Evolutionary conservation across 2,888 invertebrate species (phyloP), one percentile per base, ranked within the genome.

Genomic region (Galerucella nymphaeae): DNA sequence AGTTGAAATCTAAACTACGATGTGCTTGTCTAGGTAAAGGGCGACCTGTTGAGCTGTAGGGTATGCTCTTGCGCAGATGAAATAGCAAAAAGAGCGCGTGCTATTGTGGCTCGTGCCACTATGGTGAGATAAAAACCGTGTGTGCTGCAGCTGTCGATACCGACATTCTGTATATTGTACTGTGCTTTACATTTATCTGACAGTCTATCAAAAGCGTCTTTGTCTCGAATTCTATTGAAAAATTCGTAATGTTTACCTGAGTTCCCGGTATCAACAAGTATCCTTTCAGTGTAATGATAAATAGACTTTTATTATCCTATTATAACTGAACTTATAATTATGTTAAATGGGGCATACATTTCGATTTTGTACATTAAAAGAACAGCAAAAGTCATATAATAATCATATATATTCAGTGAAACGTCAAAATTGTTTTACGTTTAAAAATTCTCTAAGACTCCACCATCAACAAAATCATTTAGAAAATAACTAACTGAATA

Each of bases 91-190:
- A 71, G 73, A 78, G 78, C 79, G 78, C 80, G 80, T 78, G 80
- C 73, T 72, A 71, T 76, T 75, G 71, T 74, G 78, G 79, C 80
- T 77, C 79, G 80, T 78, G 80, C 79, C 80, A 78, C 73, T 70
- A 64, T 63, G 53, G 45, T 64, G 70, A 74, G 67, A 74, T 74
- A 75, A 70, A 72, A 71, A 71, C 74, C 69, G 72, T 74, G 67
- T 74, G 75, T 69, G 74, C 72, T 67, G 77, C 79, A 80, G 77
- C 80, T 79, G 80, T 78, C 78, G 79, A 79, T 78, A 73, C 72
- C 74, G 71, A 76, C 76, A 74, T 76, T 76, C 70, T 76, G 71
- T 74, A 65, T 74, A 77, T 75, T 77, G 76, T 76, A 76, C 75
- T 75, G 76, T 78, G 76, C 77, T 76, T 80, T 78, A 73, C 73